Base-by-base conservation (phyloP, 1,140 invertebrate species). In the Drosophila tani region DNA sequence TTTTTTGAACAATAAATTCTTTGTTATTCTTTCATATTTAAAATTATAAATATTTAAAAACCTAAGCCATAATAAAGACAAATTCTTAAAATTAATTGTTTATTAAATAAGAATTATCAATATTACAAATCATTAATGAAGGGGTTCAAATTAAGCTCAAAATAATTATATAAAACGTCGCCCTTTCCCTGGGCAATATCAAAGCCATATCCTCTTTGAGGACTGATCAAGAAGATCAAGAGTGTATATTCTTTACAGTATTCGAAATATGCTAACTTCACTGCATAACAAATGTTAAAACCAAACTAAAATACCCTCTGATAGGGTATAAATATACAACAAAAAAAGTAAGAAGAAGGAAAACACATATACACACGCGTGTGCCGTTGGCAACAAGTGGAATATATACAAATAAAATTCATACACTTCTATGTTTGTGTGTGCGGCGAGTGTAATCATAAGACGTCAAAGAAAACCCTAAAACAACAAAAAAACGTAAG, bases 321-420 rank as follows among this genome's bases (percentile, higher is more conserved):
- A 9, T 55, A 55, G 51, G 32, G 51, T 55, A 55, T 55, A 38
- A 38, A 55, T 21, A 55, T 55, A 55, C 17, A 55, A 55, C 11
- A 53, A 45, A 57, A 66, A 40, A 51, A 45, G 32, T 43, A 75
- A 62, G 9, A 55, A 43, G 41, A 75, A 69, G 38, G 59, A 24
- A 68, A 40, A 57, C 21, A 51, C 62, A 57, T 56, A 66, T 47
- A 62, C 64, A 45, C 46, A 29, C 45, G 46, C 62, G 40, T 75
- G 56, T 43, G 57, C 71, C 76, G 82, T 85, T 85, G 79, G 82
- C 82, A 85, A 85, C 82, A 85, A 81, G 82, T 85, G 82, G 78
- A 79, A 85, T 63, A 69, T 69, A 75, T 68, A 69, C 68, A 66
- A 57, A 66, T 47, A 60, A 59, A 75, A 24, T 56, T 59, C 45